phyloP scores from a whole-genome alignment of 2,113 vertebrate species.

The Sigmodon hispidus region DNA sequence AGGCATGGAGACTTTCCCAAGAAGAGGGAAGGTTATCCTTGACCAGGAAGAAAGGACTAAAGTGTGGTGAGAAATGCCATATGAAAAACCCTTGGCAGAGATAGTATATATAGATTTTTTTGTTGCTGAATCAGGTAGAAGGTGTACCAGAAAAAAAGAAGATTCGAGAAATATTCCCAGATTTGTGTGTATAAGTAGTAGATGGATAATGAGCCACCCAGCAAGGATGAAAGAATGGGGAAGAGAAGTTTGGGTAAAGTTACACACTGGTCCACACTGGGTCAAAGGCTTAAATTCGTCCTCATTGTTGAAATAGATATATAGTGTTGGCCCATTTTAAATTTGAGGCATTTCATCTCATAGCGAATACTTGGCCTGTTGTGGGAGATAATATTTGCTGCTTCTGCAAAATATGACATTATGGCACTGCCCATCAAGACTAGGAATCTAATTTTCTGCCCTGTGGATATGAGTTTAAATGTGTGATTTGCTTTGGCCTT shows the following conservation, averaged over 20 bases:
- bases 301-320: neutral
- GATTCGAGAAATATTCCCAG: neutral
- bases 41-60: neutral
- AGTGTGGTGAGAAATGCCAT: neutral
- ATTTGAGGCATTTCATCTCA: neutral
- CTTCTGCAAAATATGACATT: neutral
- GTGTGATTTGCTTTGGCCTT: neutral
- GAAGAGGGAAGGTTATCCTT: neutral
- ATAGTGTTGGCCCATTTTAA: neutral
- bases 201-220: fast-evolving
- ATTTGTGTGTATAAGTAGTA: neutral
- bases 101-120: neutral
- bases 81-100: no score
- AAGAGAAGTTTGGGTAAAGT: neutral
- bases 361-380: neutral
- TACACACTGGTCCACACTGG: neutral
- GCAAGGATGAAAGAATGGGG: neutral
- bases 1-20: neutral
- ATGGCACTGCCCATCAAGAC: neutral
- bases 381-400: no score
- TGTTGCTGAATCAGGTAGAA: neutral
- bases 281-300: neutral
- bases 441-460: neutral
- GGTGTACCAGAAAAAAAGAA: neutral
- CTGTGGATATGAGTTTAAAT: neutral